These are phyloP conservation scores for Molossus alvarezi DNA, from an alignment of 2,797 vertebrate species.

Conservation along the genomic window DNA sequence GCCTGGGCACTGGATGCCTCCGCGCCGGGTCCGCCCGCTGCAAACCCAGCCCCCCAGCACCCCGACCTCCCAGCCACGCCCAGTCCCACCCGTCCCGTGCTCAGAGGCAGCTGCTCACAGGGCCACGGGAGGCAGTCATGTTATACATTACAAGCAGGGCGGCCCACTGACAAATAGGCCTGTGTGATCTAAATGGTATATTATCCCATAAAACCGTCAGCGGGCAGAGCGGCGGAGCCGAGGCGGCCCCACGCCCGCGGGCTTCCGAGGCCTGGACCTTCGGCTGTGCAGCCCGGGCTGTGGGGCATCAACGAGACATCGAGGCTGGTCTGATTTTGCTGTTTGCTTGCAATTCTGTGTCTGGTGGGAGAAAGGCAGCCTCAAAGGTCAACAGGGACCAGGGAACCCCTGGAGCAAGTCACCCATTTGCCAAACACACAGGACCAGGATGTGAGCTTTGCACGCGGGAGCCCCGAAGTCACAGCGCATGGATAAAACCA, in stretches of 20 bases:
- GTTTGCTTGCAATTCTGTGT: background rate
- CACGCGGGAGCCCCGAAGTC: background rate
- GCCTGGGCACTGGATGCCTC: conserved; percentile 1
- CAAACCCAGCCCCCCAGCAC: background rate
- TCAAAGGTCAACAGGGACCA: background rate
- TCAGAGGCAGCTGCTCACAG: background rate
- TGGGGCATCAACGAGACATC: rapidly evolving
- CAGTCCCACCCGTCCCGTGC: background rate
- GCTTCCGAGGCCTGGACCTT: background rate
- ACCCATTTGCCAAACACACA: background rate
- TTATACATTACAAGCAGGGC: conserved; percentile 38
- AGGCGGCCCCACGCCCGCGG: background rate
- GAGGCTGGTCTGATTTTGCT: background rate
- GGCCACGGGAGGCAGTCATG: background rate
- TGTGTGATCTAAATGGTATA: background rate
- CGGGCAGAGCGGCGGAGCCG: conserved; percentile 56
- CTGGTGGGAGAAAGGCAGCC: background rate
- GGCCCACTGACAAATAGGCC: conserved; percentile 76
- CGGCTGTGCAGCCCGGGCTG: background rate
- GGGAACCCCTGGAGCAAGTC: background rate
- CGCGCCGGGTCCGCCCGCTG: background rate
- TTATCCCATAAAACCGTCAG: conserved; percentile 82
- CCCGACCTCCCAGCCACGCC: background rate
- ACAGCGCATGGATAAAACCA: background rate
- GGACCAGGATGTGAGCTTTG: background rate